These are phyloP conservation scores for Macrochelys suwanniensis DNA, from an alignment of 2,797 vertebrate species.

Conservation along the genomic window DNA sequence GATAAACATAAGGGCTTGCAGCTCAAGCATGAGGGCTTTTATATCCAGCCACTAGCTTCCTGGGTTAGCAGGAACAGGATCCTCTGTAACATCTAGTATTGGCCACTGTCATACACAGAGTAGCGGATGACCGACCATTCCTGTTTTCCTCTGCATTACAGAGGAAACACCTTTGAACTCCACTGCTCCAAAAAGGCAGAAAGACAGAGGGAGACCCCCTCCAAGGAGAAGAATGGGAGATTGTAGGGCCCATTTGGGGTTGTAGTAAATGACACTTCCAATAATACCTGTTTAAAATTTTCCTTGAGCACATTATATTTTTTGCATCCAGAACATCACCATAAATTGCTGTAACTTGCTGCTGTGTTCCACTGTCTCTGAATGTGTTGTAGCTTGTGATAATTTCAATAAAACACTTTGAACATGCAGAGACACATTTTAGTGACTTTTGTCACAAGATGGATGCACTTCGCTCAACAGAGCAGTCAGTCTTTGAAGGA, in stretches of 20 bases:
- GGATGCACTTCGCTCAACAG: slow-evolving; percentile 6
- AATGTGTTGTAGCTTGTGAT: slow-evolving; percentile 28
- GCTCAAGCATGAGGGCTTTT: too few species aligned
- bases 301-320: neutral
- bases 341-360: slow-evolving; percentile 1
- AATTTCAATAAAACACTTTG: slow-evolving; percentile 17
- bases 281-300: neutral
- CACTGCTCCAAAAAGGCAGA: neutral
- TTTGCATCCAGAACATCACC: slow-evolving; percentile 14
- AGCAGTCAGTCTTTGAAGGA: neutral
- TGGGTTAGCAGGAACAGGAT: neutral
- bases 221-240: accelerated
- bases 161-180: neutral
- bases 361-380: slow-evolving; percentile 19
- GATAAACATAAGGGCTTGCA: too few species aligned
- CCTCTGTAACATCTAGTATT: neutral
- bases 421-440: neutral
- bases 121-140: neutral
- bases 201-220: neutral
- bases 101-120: too few species aligned
- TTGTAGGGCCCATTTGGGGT: neutral
- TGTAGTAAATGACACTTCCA: neutral
- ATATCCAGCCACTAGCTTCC: neutral
- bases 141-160: neutral
- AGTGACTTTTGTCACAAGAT: slow-evolving; percentile 6